Base-by-base conservation (phyloP, 1,140 invertebrate genomes). In the Drosophila pruinosa region DNA sequence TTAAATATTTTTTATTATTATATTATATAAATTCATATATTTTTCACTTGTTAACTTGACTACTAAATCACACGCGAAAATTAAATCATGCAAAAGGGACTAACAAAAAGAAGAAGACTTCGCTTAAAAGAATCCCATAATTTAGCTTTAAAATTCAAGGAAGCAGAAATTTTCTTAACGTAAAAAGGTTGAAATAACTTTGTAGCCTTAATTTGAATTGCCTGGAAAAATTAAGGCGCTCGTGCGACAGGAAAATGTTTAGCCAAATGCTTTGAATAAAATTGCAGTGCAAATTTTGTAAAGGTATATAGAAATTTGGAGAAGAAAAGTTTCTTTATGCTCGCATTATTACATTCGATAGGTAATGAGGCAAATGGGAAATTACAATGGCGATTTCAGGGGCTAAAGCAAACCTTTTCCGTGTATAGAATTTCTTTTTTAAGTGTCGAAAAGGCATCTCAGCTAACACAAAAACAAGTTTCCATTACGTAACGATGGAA, bases 191-290 rank as follows among this genome's bases (percentile, higher is more conserved):
- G 73, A 64, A 81, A 77, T 43, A 58, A 63, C 43, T 45, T 75
- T 67, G 47, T 67, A 57, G 7, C 64, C 43, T 26, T 58, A 57
- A 58, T 75, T 79, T 80, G 31, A 36, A 22, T 22, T 57, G 38
- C 53, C 53, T 45, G 34, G 26, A 17, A 28, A 57, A 58, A 70
- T 38, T 21, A 38, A 57, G 41, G 50, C 77, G 50, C 72, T 80
- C 77, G 77, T 80, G 77, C 77, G 61, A 47, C 72, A 65, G 43
- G 43, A 54, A 56, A 79, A 75, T 71, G 43, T 43, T 79, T 61
- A 48, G 41, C 19, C 7, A 14, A 68, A 69, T 58, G 54, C 41
- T 64, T 75, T 70, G n/a, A 67, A 52, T 38, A 36, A 28, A 52
- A 75, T 57, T 41, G 34, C 48, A 61, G 17, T 34, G 26, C n/a